Base-by-base conservation (phyloP, 2,113 vertebrate genomes). In the Nibea albiflora region DNA sequence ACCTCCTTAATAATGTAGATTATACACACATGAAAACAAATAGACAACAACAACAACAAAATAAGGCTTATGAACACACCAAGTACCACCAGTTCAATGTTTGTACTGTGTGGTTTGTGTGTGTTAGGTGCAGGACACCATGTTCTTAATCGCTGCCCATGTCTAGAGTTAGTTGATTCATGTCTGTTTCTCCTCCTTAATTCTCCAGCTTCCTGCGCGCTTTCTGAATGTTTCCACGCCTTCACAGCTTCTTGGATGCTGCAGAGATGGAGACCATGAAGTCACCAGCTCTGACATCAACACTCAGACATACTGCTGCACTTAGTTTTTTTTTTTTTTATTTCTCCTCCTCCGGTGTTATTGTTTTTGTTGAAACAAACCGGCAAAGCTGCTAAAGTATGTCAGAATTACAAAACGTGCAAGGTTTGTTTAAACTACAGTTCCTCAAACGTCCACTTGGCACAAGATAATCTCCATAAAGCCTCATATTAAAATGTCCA, bases 251-350 rank as follows among this genome's bases (percentile, higher is more conserved):
- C 9, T 83, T 86, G 77, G 77, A 84, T 75, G 79, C 70, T 78
- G 69, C 63, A 71, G 67, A 64, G 44, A 39, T 49, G 63, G 71
- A 85, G 66, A 74, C 50, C 67, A 86, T 89, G 74, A 85, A 80
- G 76, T 90, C 81, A 83, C 67, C 76, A 57, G 24, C 65, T 50
- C 31, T 85, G 86, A 82, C 86, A 65, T 83, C 75, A 90, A 58
- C 64, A 15, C 14, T 66, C 69, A 56, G 19, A 0, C 62, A 52
- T 26, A 44, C 62, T 65, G 19, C 20, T 76, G 42, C 19, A 69
- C 22, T 15, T 35, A 39, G 7, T 39, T 39, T 39, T 49, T 49
- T 28, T 47, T 1, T 35, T 35, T 35, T 35, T 7, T 26, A 1
- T 4, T 4, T 42, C 20, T 35, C 54, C 11, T 42, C 61, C 22